Base-by-base conservation (phyloP, 2,113 vertebrate genomes). In the Lagopus leucura region DNA sequence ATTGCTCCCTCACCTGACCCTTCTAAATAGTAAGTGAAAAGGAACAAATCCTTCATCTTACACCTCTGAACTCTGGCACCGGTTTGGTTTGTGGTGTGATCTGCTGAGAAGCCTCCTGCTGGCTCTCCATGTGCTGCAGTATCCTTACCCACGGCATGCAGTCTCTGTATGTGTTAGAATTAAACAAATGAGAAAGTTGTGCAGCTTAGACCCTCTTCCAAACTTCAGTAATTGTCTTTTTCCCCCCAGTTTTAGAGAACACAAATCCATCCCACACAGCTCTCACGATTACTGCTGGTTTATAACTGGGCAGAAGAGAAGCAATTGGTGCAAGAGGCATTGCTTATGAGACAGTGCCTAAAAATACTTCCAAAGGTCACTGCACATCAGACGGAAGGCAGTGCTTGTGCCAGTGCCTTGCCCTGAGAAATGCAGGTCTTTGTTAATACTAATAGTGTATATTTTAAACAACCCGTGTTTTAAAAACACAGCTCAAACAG, bases 331-430 rank as follows among this genome's bases (percentile, higher is more conserved):
- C 78, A 87, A 85, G 93, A 76, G 58, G 6, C 63, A 34, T 47
- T 81, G 72, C 84, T 88, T 84, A 47, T 72, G 86, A 86, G 86
- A 85, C 69, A 91, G 74, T 64, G 70, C 91, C 88, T 94, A 96
- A 96, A 95, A 97, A 95, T 95, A 93, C 34, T 61, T 22, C 72
- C 1, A 71, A 96, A 95, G 90, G 93, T 95, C 97, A 94, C 11
- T 88, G 90, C 89, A 58, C 78, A 89, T 28, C 87, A 94, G 92
- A 43, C 73, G 84, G 93, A 65, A 95, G 87, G 82, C 90, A 96
- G 89, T 1, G 1, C 76, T 94, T 34, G 71, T 86, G 92, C 88
- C 87, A 94, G 85, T 69, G 79, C 8, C 85, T 69, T 1, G 3
- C 75, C 13, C 57, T 36, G 73, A 40, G 70, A 78, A 66, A 38